Evolutionary conservation across 2,113 vertebrate species (phyloP), one percentile per base, ranked within the genome.

Genomic region (Eudyptes chrysolophus): DNA sequence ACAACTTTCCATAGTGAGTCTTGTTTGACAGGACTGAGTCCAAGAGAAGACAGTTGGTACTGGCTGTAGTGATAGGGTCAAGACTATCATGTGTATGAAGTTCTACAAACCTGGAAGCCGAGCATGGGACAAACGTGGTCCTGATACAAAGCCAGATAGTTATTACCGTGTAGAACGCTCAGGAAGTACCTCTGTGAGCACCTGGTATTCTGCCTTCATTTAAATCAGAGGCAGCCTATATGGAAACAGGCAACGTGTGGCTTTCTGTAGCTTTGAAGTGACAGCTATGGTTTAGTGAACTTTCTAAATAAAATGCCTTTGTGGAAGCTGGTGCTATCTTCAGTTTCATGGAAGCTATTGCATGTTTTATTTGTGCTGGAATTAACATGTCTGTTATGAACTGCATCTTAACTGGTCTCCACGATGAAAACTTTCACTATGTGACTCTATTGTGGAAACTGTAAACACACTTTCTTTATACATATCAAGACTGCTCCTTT

Each of bases 271-370:
- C 27, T 79, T 69, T 71, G 49, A 84, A 87, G 51, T 13, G 19
- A 44, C 20, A 52, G 36, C 25, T 7, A 1, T 55, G 32, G 32
- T 82, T 66, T 69, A 71, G 20, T 78, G 58, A 88, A 57, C 52
- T 52, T 71, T 24, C 8, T 71, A n/a, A 65, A 29, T n/a, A 34
- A 77, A 75, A 79, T 57, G n/a, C 8, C 7, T 81, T 79, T 66
- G 15, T 80, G 87, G 89, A 49, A 90, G 22, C 36, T 94, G 61
- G n/a, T 92, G 96, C 90, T 93, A 95, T 87, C 94, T 92, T 79
- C 80, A 75, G 94, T 74, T 94, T 91, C 38, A 10, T n/a, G 19
- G n/a, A 66, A 60, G 92, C 54, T 80, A 94, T 34, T 92, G 82
- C 92, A 90, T 30, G 16, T 65, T 87, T 38, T 48, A 18, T 76